Evolutionary conservation across 2,888 invertebrate genomes (phyloP).

Genomic region (Geotrupes spiniger): DNA sequence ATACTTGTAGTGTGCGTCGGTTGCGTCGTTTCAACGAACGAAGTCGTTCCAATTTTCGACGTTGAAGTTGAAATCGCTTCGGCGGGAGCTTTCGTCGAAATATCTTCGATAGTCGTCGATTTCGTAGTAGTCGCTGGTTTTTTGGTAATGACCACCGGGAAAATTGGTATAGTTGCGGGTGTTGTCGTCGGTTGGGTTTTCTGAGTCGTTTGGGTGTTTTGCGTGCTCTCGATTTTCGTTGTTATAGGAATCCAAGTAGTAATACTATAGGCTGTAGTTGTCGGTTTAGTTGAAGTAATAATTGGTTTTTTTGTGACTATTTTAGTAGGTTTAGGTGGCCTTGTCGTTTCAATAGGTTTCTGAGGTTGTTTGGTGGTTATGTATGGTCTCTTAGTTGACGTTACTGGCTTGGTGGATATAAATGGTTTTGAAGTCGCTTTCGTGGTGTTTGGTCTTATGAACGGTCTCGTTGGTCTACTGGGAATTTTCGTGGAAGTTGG

Average conservation of each 20-base stretch:
- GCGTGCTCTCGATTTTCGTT: conserved; percentile 15
- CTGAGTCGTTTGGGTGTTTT: neutral
- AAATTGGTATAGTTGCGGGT: neutral
- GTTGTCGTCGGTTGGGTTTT: conserved; percentile 8
- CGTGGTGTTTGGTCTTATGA: conserved; percentile 10
- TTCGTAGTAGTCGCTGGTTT: conserved; percentile 24
- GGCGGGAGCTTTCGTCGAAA: conserved; percentile 19
- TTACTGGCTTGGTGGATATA: conserved; percentile 14
- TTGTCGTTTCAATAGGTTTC: conserved; percentile 24
- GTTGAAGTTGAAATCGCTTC: too few relatives aligned
- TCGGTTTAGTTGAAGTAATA: too few relatives aligned
- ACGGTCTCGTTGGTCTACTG: neutral
- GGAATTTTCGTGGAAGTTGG: conserved; percentile 5
- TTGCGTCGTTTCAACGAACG: conserved; percentile 24
- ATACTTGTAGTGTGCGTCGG: conserved; percentile 35
- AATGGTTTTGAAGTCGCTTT: conserved; percentile 23
- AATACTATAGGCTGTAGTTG: too few relatives aligned
- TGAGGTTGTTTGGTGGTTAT: conserved; percentile 27
- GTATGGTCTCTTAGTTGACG: conserved; percentile 23
- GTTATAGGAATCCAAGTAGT: too few relatives aligned
- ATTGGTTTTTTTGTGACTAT: conserved; percentile 26
- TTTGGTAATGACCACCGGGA: neutral
- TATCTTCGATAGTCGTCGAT: conserved; percentile 28
- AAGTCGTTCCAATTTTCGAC: conserved; percentile 22
- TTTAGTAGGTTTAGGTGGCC: conserved; percentile 11